Evolutionary conservation across 2,113 vertebrate genomes (phyloP).

Genomic region (Corythaixoides concolor): DNA sequence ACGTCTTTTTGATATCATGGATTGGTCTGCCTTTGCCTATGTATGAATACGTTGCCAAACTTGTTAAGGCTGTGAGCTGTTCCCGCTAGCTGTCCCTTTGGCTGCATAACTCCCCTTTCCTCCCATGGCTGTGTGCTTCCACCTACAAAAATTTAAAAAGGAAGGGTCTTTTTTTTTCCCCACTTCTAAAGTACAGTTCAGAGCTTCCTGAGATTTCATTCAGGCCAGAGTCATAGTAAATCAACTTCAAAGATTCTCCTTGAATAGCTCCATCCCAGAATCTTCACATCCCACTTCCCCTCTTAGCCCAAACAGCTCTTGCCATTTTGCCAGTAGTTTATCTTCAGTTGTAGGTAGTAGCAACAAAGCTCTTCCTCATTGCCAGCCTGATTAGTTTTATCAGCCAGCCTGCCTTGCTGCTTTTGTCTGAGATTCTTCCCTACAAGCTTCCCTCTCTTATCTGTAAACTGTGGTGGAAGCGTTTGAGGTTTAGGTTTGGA

Average conservation of each 20-base stretch:
- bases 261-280: background rate
- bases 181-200: background rate
- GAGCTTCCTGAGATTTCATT: background rate
- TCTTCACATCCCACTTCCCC: background rate
- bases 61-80: background rate
- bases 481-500: background rate
- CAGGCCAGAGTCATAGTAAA: background rate
- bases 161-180: too few relatives aligned
- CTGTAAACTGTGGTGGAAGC: background rate
- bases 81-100: background rate
- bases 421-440: background rate
- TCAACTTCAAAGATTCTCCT: background rate
- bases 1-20: background rate
- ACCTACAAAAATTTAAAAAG: background rate
- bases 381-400: background rate
- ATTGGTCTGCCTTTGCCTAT: background rate
- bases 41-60: background rate
- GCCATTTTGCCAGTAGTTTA: constrained; percentile 1
- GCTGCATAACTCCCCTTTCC: background rate
- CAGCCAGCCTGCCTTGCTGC: background rate
- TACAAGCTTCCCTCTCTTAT: background rate
- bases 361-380: constrained; percentile 34
- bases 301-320: background rate
- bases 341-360: constrained; percentile 31
- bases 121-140: background rate